Evolutionary conservation across 1,140 invertebrate species (phyloP), one percentile per base, ranked within the genome.

Genomic region (Plectrocnemia conspersa): DNA sequence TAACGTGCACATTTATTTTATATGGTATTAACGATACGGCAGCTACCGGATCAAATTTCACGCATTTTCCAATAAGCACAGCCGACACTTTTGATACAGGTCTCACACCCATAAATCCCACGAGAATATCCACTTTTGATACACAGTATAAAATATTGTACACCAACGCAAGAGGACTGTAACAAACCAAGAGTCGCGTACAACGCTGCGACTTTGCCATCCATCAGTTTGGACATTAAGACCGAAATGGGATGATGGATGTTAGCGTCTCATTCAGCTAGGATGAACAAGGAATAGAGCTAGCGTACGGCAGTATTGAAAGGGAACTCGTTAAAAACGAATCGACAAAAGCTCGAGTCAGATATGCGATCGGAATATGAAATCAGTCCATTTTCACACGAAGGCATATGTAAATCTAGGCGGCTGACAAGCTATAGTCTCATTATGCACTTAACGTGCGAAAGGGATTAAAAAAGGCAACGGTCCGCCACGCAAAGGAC

Each of bases 291-390:
- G n/a, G n/a, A n/a, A n/a, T n/a, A n/a, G n/a, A n/a, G n/a, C n/a
- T n/a, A n/a, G n/a, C n/a, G n/a, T n/a, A n/a, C 49, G 49, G 49
- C 35, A 41, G 41, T 52, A 52, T 41, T 52, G 49, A 47, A 47
- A 47, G 29, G 23, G 13, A 27, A 32, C 44, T 47, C 44, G 44
- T 47, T 47, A 47, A 47, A 47, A 32, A n/a, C n/a, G 44, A 47
- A 16, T 47, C 44, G 25, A n/a, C n/a, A n/a, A n/a, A n/a, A n/a
- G n/a, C n/a, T n/a, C n/a, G n/a, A n/a, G n/a, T n/a, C 16, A 18
- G 13, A 40, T 18, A 3, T 2, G 36, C 33, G 16, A 13, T 5
- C 36, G 16, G 21, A 9, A 40, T 13, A 15, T 16, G 16, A 29
- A 29, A 29, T 33, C 36, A 40, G 4, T 18, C 21, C 13, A 15